Conservation (phyloP, 2,113 vertebrate species). For the Amazona guildingii region DNA sequence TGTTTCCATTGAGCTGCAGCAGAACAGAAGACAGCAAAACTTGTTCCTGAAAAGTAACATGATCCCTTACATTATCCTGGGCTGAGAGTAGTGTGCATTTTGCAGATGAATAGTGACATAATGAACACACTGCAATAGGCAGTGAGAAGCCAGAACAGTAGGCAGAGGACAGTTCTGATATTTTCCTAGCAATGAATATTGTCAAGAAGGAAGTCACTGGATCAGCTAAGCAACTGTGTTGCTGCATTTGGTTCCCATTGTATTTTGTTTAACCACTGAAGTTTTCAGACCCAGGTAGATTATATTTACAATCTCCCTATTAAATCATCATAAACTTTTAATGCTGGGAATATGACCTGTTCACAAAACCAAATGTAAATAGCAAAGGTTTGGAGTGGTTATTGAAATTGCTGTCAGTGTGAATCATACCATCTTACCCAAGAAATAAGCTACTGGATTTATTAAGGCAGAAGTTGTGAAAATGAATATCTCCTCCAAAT, state of each 20-base stretch:
- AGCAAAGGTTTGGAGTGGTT: constrained; percentile 41
- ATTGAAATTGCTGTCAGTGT: constrained; percentile 50
- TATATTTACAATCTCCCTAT: constrained; percentile 40
- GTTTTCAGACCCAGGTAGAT: background rate
- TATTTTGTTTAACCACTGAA: constrained; percentile 9
- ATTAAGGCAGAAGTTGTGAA: constrained; percentile 56
- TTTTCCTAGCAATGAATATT: background rate
- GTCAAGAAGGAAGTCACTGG: background rate
- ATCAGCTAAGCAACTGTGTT: background rate
- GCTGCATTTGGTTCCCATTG: background rate
- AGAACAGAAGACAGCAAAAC: background rate
- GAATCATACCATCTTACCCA: constrained; percentile 24
- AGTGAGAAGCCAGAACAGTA: background rate
- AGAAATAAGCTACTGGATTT: constrained; percentile 39
- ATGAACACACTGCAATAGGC: background rate
- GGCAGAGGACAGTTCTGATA: background rate
- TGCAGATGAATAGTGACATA: background rate
- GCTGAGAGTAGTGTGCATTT: background rate
- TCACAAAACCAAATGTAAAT: constrained; percentile 53
- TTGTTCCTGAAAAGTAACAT: background rate
- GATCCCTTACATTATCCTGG: background rate
- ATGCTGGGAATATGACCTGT: constrained; percentile 28
- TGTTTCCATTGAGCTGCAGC: background rate
- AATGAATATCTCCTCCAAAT: constrained; percentile 41
- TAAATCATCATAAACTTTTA: constrained; percentile 55